phyloP scores from a whole-genome alignment of 1,140 invertebrate species.

The Bombus terrestris region DNA sequence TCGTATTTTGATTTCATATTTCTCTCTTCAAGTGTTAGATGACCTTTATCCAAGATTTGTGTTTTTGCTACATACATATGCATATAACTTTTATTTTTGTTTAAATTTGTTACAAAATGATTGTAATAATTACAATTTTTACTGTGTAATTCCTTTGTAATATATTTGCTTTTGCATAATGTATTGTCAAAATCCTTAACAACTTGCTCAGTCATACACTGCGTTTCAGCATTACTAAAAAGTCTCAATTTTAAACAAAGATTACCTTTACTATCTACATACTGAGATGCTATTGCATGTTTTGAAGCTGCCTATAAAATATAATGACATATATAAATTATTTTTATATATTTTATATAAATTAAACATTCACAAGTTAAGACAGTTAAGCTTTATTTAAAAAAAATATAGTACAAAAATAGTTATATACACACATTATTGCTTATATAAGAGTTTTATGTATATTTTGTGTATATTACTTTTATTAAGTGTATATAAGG shows the following conservation, averaged over 20 bases:
- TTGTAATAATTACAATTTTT: conserved; percentile 27
- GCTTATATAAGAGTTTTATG: background rate
- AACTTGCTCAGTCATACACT: conserved; percentile 4
- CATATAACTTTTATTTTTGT: background rate
- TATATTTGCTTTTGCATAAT: background rate
- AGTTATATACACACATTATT: background rate
- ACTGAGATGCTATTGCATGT: conserved; percentile 42
- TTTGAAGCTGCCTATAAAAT: conserved; percentile 32
- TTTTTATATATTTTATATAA: background rate
- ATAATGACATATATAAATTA: conserved; percentile 2
- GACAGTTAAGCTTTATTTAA: background rate
- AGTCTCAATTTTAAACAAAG: conserved; percentile 60
- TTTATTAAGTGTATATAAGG: background rate
- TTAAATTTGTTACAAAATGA: background rate
- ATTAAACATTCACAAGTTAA: background rate
- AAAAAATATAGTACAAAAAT: background rate
- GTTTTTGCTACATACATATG: background rate
- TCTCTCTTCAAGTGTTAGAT: background rate
- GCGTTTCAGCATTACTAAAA: conserved; percentile 12
- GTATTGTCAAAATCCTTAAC: background rate
- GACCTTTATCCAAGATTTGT: background rate
- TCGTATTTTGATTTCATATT: background rate
- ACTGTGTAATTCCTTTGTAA: background rate
- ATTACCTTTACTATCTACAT: conserved; percentile 44
- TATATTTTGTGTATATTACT: background rate